phyloP scores from a whole-genome alignment of 2,888 invertebrate genomes.

The Brenthis daphne region DNA sequence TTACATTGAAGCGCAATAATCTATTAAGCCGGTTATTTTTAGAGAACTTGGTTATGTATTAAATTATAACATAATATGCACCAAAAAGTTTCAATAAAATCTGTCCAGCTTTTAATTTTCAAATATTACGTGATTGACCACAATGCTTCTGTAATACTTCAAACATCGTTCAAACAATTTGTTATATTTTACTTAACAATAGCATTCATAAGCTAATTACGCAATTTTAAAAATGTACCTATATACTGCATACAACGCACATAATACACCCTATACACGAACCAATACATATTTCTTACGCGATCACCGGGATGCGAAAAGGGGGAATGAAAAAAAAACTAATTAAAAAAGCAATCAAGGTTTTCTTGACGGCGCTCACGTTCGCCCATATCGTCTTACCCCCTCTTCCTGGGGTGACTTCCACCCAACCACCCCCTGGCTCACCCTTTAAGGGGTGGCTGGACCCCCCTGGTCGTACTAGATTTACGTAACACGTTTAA shows the following conservation, averaged over 20 bases:
- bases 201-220: conserved; percentile 3
- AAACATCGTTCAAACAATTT: not conserved
- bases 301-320: conserved; percentile 76
- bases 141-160: too few relatives aligned
- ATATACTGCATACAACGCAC: conserved; percentile 51
- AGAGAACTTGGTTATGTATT: too few relatives aligned
- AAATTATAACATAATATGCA: too few relatives aligned
- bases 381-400: conserved; percentile 83
- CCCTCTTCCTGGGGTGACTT: conserved; percentile 65
- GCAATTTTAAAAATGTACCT: conserved; percentile 9
- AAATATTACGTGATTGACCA: too few relatives aligned
- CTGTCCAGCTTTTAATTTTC: too few relatives aligned
- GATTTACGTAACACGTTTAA: conserved; percentile 83
- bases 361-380: conserved; percentile 83
- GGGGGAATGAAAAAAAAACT: conserved; percentile 77
- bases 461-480: conserved; percentile 64
- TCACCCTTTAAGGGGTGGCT: conserved; percentile 67
- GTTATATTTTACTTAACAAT: not conserved
- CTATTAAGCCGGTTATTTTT: too few relatives aligned
- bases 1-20: too few relatives aligned
- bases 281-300: conserved; percentile 76
- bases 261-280: conserved; percentile 50
- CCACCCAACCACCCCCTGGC: conserved; percentile 49
- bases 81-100: too few relatives aligned
- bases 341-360: conserved; percentile 83